Conservation (phyloP, 1,140 invertebrate species). For the Temnothorax longispinosus region DNA sequence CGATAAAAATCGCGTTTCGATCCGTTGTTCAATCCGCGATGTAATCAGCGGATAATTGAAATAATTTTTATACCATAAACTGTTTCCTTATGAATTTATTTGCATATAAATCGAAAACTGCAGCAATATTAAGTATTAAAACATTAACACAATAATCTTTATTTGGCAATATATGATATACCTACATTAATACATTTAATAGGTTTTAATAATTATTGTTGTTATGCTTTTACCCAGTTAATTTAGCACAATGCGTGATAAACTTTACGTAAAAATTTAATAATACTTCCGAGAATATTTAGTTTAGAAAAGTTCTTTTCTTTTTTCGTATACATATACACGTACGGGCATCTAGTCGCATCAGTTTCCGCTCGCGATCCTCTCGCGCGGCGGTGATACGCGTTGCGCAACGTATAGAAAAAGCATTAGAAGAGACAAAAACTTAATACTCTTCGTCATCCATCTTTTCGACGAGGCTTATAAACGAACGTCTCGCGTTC, state of each 20-base stretch:
- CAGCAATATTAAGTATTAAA: neutral
- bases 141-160: neutral
- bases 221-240: neutral
- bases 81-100: neutral
- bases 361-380: conserved; percentile 26
- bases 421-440: conserved; percentile 57
- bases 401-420: conserved; percentile 50
- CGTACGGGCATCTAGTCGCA: neutral
- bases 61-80: neutral
- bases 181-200: too few species aligned
- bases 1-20: conserved; percentile 33
- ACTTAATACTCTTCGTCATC: conserved; percentile 60
- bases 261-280: neutral
- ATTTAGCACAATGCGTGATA: neutral
- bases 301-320: neutral
- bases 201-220: neutral
- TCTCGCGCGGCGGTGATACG: conserved; percentile 13
- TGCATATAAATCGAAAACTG: neutral
- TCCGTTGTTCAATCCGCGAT: neutral
- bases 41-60: neutral
- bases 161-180: neutral
- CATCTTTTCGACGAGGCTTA: conserved; percentile 65
- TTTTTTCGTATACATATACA: neutral
- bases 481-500: conserved; percentile 41
- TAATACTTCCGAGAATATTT: neutral